Base-by-base conservation (phyloP, 2,113 vertebrate genomes). In the Tragulus kanchil region DNA sequence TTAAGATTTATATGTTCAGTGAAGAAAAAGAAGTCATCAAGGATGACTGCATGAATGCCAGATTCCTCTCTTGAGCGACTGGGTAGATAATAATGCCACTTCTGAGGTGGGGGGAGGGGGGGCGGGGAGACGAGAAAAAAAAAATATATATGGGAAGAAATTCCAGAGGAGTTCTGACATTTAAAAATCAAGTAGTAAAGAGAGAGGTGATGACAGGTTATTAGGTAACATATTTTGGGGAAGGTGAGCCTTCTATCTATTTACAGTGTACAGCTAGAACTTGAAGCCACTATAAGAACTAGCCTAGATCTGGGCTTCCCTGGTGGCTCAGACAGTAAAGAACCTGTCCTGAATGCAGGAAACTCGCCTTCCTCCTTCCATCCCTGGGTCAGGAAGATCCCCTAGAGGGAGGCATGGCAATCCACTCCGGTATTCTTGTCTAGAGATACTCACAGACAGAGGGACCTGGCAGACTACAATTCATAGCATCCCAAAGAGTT, bases 331-430 rank as follows among this genome's bases (percentile, higher is more conserved):
- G 42, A 73, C 23, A 73, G 69, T 73, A 73, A 73, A 73, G 21
- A 73, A 13, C 45, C 69, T 73, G 36, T 19, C 69, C 69, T 45
- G 36, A 73, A 73, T 73, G 21, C 36, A 13, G 19, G 69, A 73
- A 11, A 45, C 42, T 6, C 0, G 0, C 19, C 5, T 73, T 73
- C 69, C 0, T 0, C 19, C 5, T 73, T 73, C 69, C 42, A 2
- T 45, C 69, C 69, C 69, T 73, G 69, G 42, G 42, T 73, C 15
- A 26, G 42, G 11, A 73, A 45, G 21, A 45, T 45, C 69, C 69
- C 11, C 23, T 45, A 21, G 69, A 73, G 69, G 45, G 45, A 42
- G 42, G 42, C 42, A 42, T 69, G 67, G 67, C n/a, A 36, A 42
- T 9, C 67, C 19, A 21, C 67, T 69, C 67, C 17, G 42, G n/a